Evolutionary conservation across 2,888 invertebrate species (phyloP), one percentile per base, ranked within the genome.

Genomic region (Limnephilus rhombicus): DNA sequence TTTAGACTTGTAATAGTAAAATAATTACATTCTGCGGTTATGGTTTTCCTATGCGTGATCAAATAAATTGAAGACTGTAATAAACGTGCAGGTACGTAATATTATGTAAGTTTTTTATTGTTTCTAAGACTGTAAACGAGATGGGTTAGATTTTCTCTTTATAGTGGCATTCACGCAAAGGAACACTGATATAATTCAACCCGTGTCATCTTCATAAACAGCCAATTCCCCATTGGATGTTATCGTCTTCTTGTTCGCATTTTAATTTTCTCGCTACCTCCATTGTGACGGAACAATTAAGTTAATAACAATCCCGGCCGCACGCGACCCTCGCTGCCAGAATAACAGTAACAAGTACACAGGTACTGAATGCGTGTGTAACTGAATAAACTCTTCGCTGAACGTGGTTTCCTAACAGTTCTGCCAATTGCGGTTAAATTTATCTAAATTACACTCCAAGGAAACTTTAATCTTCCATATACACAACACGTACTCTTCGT

Each of bases 211-310:
- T 86, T 45, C 49, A 45, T 86, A 49, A 86, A 49, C 45, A 88
- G 31, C 34, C 34, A 68, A 88, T 88, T 88, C 68, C 53, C 80
- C n/a, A 31, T 31, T 68, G 29, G 85, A 34, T n/a, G 24, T 34
- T 24, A 24, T 15, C 29, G 12, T 81, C n/a, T 37, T 53, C 34
- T 53, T 68, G 29, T 31, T 18, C 53, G 31, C 88, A 53, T 53
- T 88, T 88, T 88, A 88, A 53, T 88, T 88, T 88, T 88, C 88
- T 68, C 88, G 13, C 88, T 68, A 7, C 68, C 88, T 88, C 88
- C 41, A 68, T 88, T 88, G 88, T 88, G 53, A 88, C 45, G 68
- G 87, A 80, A 88, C 53, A 88, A 88, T 88, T 68, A 88, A 68
- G 88, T 31, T 18, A 88, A 68, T 68, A 53, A 53, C 88, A 3